Conservation (phyloP, 2,888 invertebrate genomes). For the Bellardia bayeri region DNA sequence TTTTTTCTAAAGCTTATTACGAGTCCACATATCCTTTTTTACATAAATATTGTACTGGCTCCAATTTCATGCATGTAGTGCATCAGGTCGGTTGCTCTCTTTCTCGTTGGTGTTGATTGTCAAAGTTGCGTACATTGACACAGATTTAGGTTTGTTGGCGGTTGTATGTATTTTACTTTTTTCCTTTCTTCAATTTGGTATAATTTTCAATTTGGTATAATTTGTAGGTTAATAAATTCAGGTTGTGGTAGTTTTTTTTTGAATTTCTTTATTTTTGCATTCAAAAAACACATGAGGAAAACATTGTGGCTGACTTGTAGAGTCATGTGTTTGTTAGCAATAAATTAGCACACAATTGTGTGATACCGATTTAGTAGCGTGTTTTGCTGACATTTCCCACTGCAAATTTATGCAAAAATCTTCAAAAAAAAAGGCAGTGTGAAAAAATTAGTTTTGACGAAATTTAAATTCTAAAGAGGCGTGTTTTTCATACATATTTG, state of each 20-base stretch:
- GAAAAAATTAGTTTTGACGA: conserved; percentile 1
- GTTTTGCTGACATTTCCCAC: conserved; percentile 41
- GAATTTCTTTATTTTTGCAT: not conserved
- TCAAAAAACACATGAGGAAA: conserved; percentile 12
- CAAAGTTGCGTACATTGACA: conserved; percentile 74
- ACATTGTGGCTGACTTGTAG: conserved; percentile 17
- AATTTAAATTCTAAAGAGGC: conserved; percentile 51
- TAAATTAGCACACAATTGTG: conserved; percentile 66
- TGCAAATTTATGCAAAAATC: conserved; percentile 30
- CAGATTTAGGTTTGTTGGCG: conserved; percentile 65
- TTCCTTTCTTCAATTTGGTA: conserved; percentile 28
- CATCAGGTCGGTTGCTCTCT: conserved; percentile 37
- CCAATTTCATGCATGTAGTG: conserved; percentile 46
- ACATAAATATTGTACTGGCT: conserved; percentile 12
- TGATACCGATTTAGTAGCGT: conserved; percentile 52
- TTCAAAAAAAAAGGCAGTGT: not conserved
- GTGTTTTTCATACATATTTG: not conserved
- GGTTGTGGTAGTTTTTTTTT: conserved; percentile 42
- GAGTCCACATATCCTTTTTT: conserved; percentile 59
- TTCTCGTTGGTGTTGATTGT: conserved; percentile 64
- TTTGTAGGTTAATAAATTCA: conserved; percentile 73
- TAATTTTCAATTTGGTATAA: conserved; percentile 46
- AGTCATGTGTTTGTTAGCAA: conserved; percentile 18
- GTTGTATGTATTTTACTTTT: conserved; percentile 10
- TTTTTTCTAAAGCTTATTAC: conserved; percentile 16